phyloP scores from a whole-genome alignment of 2,888 invertebrate species.

The Volucella zonaria region DNA sequence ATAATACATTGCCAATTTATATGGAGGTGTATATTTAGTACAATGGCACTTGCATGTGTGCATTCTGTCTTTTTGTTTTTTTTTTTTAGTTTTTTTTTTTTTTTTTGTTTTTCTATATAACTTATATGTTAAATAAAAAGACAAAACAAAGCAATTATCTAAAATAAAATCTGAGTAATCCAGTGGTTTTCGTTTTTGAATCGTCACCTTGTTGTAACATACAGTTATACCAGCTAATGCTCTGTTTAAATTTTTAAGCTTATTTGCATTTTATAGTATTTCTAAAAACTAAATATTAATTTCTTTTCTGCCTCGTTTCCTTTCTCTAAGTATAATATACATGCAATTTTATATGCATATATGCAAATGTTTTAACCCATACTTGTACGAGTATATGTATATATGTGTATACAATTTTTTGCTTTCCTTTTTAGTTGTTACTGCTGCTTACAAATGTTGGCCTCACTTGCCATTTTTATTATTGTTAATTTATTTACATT shows the following conservation, averaged over 20 bases:
- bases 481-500: conserved; percentile 84
- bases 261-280: conserved; percentile 47
- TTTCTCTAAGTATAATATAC: conserved; percentile 11
- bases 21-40: neutral
- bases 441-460: conserved; percentile 29
- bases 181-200: conserved; percentile 58
- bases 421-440: conserved; percentile 25
- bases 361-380: neutral
- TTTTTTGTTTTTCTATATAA: conserved; percentile 11
- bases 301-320: conserved; percentile 40
- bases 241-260: conserved; percentile 56
- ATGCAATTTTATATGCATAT: conserved; percentile 20
- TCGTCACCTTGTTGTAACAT: conserved; percentile 52
- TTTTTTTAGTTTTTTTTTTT: conserved; percentile 8
- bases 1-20: conserved; percentile 40
- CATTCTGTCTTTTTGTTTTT: conserved; percentile 2
- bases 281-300: conserved; percentile 38
- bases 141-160: neutral
- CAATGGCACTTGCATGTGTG: conserved; percentile 5
- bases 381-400: conserved; percentile 10
- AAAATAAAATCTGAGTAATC: conserved; percentile 51
- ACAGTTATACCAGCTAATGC: conserved; percentile 52
- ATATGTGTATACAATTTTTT: conserved; percentile 17
- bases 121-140: neutral
- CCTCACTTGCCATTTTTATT: conserved; percentile 10